These are phyloP conservation scores for Cheilosia variabilis DNA, from an alignment of 2,888 invertebrate genomes.

Conservation along the genomic window DNA sequence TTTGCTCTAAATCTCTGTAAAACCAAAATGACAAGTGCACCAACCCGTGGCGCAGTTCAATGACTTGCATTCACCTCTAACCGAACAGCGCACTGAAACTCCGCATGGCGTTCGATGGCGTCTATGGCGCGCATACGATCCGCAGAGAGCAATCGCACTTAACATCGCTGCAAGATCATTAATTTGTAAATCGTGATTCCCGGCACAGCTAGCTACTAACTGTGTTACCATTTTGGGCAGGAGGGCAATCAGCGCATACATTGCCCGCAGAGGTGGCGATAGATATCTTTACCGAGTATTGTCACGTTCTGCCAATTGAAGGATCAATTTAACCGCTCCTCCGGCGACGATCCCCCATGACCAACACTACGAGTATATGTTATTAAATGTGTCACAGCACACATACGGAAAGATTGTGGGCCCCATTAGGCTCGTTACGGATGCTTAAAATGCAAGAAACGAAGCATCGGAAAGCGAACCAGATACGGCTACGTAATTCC, in stretches of 20 bases:
- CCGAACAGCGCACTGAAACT: constrained; percentile 21
- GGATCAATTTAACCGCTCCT: constrained; percentile 65
- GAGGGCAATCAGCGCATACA: constrained; percentile 60
- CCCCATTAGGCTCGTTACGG: constrained; percentile 64
- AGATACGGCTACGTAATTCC: constrained; percentile 37
- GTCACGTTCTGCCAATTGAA: constrained; percentile 75
- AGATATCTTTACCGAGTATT: constrained; percentile 66
- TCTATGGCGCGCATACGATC: constrained; percentile 47
- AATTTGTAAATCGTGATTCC: constrained; percentile 75
- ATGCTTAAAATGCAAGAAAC: constrained; percentile 59
- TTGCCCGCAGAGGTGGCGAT: constrained; percentile 63
- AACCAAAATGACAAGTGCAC: constrained; percentile 65
- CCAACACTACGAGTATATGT: constrained; percentile 41
- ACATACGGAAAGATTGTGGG: constrained; percentile 42
- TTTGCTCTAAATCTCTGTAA: constrained; percentile 45
- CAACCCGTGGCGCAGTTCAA: constrained; percentile 46
- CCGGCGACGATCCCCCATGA: background rate
- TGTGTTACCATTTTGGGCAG: constrained; percentile 72
- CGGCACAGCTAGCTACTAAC: constrained; percentile 54
- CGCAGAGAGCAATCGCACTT: constrained; percentile 61
- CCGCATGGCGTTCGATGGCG: constrained; percentile 24
- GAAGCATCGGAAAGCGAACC: constrained; percentile 8
- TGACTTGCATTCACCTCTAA: constrained; percentile 70
- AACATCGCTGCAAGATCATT: constrained; percentile 71
- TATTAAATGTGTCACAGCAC: constrained; percentile 35